These are phyloP conservation scores for human DNA, from an alignment of 2,113 vertebrate genomes.

Conservation along the genomic window DNA sequence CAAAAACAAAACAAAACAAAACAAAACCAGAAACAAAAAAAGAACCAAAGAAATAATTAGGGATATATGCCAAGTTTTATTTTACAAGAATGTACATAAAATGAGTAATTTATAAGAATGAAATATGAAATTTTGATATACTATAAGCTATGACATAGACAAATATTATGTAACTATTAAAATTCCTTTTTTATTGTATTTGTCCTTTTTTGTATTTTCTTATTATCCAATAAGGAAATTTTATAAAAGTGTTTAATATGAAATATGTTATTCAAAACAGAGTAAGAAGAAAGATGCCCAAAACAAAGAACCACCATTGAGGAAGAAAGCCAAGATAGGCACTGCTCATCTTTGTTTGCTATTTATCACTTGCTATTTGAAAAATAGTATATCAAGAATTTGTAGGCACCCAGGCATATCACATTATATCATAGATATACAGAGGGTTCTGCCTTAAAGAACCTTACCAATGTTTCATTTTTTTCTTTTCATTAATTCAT, in stretches of 20 bases:
- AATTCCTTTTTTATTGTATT: background rate
- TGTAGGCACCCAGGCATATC: background rate
- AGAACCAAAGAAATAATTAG: background rate
- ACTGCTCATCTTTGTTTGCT: background rate
- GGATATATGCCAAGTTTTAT: background rate
- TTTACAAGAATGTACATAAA: slow-evolving; percentile 21
- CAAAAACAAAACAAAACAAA: too few species aligned
- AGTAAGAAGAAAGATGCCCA: background rate
- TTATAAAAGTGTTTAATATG: slow-evolving; percentile 17
- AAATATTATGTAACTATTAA: background rate
- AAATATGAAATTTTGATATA: background rate
- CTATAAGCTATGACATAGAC: background rate
- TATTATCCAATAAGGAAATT: background rate
- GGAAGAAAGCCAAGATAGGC: background rate
- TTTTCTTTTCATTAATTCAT: background rate
- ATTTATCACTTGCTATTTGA: background rate
- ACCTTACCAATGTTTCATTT: background rate
- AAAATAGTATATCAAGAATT: background rate
- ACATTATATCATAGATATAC: background rate
- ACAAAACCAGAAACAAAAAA: too few species aligned
- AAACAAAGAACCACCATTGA: background rate
- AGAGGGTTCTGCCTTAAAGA: background rate
- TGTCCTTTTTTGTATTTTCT: background rate
- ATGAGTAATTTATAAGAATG: background rate
- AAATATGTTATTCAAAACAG: background rate